Evolutionary conservation across 2,113 vertebrate genomes (phyloP).

Genomic region (Hippocampus mohnikei): DNA sequence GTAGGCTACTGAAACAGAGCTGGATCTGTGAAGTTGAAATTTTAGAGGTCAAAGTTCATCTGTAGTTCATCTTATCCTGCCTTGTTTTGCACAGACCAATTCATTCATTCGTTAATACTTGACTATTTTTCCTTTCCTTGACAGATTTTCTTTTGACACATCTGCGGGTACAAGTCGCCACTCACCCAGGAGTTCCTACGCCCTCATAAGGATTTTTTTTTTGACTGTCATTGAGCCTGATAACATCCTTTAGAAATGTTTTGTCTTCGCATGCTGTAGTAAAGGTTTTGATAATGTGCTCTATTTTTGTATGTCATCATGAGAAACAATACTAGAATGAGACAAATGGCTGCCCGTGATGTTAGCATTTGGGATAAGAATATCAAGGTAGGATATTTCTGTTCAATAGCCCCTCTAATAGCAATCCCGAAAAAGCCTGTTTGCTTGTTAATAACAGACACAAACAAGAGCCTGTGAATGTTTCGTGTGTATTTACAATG

Average conservation of each 20-base stretch:
- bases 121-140: conserved; percentile 3
- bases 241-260: not conserved
- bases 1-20: too few relatives aligned
- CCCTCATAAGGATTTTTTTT: conserved; percentile 23
- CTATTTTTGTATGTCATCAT: conserved; percentile 6
- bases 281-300: not conserved
- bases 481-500: conserved; percentile 72
- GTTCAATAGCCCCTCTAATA: not conserved
- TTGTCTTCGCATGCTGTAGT: conserved; percentile 42
- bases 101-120: not conserved
- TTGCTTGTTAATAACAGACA: conserved; percentile 14
- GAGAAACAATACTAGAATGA: not conserved
- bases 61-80: not conserved
- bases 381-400: not conserved
- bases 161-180: conserved; percentile 1
- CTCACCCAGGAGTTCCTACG: conserved; percentile 2
- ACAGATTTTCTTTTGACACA: conserved; percentile 27
- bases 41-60: too few relatives aligned
- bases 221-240: not conserved
- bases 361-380: not conserved
- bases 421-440: not conserved
- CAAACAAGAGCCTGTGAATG: not conserved
- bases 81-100: not conserved
- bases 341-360: not conserved
- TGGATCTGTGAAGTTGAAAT: too few relatives aligned